phyloP scores from a whole-genome alignment of 2,888 invertebrate genomes.

The Choristoneura rosaceana region DNA sequence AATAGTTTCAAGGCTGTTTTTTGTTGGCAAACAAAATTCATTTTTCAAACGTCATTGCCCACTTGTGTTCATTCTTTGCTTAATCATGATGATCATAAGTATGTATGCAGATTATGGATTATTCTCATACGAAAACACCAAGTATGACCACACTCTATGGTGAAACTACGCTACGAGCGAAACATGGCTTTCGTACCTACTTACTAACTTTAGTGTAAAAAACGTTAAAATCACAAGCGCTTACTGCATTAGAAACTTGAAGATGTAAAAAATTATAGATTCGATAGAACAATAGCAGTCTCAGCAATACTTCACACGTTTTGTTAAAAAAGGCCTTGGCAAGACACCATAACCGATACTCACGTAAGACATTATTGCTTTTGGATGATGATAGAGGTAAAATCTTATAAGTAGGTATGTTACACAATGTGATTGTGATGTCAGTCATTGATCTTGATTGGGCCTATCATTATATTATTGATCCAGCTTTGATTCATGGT shows the following conservation, averaged over 20 bases:
- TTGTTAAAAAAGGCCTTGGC: conserved; percentile 30
- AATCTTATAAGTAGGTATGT: not conserved
- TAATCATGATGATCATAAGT: conserved; percentile 5
- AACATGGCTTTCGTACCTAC: not conserved
- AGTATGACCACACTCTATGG: not conserved
- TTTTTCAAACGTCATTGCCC: not conserved
- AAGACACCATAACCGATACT: conserved; percentile 27
- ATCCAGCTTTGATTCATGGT: no score
- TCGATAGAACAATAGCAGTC: conserved; percentile 35
- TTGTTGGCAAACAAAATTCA: conserved; percentile 22
- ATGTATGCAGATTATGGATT: not conserved
- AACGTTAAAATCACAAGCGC: conserved; percentile 6
- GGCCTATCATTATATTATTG: no score
- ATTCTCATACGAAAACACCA: not conserved
- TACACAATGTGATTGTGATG: not conserved
- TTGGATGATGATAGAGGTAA: not conserved
- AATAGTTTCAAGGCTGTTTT: conserved; percentile 35
- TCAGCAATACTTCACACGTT: conserved; percentile 42
- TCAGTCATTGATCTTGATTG: not conserved
- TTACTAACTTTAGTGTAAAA: conserved; percentile 7
- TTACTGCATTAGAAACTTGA: conserved; percentile 34
- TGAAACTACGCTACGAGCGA: not conserved
- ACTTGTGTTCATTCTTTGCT: not conserved
- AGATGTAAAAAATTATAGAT: conserved; percentile 32
- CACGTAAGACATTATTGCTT: conserved; percentile 25